phyloP scores from a whole-genome alignment of 2,888 invertebrate species.

The Parnassius mnemosyne region DNA sequence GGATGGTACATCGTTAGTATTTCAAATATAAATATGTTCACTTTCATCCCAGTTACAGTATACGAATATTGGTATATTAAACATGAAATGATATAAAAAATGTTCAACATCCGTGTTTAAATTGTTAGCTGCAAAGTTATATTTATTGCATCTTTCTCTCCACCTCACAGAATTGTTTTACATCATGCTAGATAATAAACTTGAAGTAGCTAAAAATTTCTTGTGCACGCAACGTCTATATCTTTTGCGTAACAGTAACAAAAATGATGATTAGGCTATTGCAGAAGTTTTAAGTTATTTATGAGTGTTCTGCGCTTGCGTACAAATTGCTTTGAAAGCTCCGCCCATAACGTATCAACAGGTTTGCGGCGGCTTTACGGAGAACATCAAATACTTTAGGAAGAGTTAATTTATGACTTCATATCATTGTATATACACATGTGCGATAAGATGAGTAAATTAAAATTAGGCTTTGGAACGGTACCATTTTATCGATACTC shows the following conservation, averaged over 20 bases:
- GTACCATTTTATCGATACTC: no score
- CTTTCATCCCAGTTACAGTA: no score
- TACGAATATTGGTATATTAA: no score
- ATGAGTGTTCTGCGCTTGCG: conserved; percentile 54
- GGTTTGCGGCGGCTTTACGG: conserved; percentile 36
- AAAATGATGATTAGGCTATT: conserved; percentile 14
- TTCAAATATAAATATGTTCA: no score
- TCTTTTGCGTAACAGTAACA: conserved; percentile 28
- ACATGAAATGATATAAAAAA: no score
- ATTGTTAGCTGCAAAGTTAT: conserved; percentile 17
- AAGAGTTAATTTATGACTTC: no score
- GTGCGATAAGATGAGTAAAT: no score
- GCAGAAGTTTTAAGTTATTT: conserved; percentile 24
- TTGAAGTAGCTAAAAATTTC: conserved; percentile 4
- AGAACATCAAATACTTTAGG: not conserved
- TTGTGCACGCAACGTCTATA: conserved; percentile 31
- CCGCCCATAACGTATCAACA: conserved; percentile 64
- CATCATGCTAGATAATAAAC: conserved; percentile 10
- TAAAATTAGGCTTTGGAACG: no score
- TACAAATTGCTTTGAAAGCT: conserved; percentile 42
- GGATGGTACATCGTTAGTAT: no score
- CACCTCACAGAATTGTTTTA: conserved; percentile 11
- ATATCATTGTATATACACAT: no score
- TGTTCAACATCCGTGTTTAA: not conserved
- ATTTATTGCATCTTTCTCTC: conserved; percentile 21